phyloP scores from a whole-genome alignment of 2,797 vertebrate species.

The Gallinago solitaria region DNA sequence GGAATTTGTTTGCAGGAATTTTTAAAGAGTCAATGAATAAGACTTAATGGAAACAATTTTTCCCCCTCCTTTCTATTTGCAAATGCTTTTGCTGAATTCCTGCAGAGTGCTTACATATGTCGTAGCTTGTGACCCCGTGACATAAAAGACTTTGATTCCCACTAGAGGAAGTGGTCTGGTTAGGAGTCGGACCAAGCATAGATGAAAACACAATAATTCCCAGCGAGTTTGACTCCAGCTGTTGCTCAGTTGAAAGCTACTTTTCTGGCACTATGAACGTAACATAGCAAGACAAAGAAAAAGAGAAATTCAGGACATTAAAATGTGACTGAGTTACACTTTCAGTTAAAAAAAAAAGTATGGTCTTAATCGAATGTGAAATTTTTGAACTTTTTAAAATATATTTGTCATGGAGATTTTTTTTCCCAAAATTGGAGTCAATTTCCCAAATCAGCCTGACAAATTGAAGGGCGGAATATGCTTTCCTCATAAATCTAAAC shows the following conservation, averaged over 20 bases:
- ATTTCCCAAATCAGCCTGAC: neutral
- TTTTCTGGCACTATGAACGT: neutral
- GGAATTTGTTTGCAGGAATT: conserved; percentile 8
- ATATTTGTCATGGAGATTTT: neutral
- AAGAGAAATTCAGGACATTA: neutral
- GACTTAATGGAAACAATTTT: neutral
- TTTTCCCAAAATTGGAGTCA: neutral
- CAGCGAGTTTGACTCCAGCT: conserved; percentile 39
- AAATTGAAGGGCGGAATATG: neutral
- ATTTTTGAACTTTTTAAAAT: neutral
- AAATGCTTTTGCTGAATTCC: conserved; percentile 1
- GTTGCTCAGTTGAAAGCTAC: conserved; percentile 40
- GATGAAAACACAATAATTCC: conserved; percentile 23
- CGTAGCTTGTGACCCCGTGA: conserved; percentile 22
- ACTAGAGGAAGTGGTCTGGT: conserved; percentile 21
- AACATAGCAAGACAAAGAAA: conserved; percentile 7
- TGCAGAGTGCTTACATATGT: conserved; percentile 14
- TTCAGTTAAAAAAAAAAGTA: neutral
- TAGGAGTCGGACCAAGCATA: neutral
- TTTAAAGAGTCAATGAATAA: neutral
- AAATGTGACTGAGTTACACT: neutral
- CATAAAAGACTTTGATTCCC: conserved; percentile 38
- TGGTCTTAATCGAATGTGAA: neutral
- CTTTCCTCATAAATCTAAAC: neutral
- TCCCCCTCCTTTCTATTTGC: neutral